Evolutionary conservation across 2,888 invertebrate species (phyloP), one percentile per base, ranked within the genome.

Genomic region (Caenorhabditis parvicauda): DNA sequence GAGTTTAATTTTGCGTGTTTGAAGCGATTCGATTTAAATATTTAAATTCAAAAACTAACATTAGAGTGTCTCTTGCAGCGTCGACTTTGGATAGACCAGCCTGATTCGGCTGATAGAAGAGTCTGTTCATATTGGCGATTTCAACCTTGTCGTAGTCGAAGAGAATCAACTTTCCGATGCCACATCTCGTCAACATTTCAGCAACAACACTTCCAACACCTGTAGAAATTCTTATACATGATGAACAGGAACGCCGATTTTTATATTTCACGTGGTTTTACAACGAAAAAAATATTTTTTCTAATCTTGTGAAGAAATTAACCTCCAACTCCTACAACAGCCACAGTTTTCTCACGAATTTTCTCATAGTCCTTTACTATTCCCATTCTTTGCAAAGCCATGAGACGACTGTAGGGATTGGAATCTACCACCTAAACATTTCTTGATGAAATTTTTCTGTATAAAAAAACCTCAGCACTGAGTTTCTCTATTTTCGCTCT

Each of bases 191-290:
- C 48, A 99, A 85, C 98, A 99, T 99, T 85, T 99, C 98, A 38
- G 98, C 95, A 1, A 98, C 93, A 1, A 99, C 98, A 85, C 94
- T 94, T 39, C 98, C 98, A n/a, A 99, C 96, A 32, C 98, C 63
- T 67, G n/a, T n/a, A n/a, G n/a, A n/a, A n/a, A n/a, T n/a, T n/a
- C n/a, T n/a, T 2, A 5, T 5, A 12, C 27, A n/a, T n/a, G n/a
- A n/a, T n/a, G n/a, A n/a, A n/a, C n/a, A n/a, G n/a, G n/a, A n/a
- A n/a, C n/a, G n/a, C n/a, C n/a, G 14, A 32, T 14, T 14, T 32
- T 32, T 12, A 32, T 32, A n/a, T n/a, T n/a, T n/a, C n/a, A n/a
- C n/a, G n/a, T 32, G 14, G 9, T 32, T 14, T 32, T 32, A 12
- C 35, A 32, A 32, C 9, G 35, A 32, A 41, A 14, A 35, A 47